Evolutionary conservation across 2,113 vertebrate species (phyloP), one percentile per base, ranked within the genome.

Genomic region (Myrmecobius fasciatus): DNA sequence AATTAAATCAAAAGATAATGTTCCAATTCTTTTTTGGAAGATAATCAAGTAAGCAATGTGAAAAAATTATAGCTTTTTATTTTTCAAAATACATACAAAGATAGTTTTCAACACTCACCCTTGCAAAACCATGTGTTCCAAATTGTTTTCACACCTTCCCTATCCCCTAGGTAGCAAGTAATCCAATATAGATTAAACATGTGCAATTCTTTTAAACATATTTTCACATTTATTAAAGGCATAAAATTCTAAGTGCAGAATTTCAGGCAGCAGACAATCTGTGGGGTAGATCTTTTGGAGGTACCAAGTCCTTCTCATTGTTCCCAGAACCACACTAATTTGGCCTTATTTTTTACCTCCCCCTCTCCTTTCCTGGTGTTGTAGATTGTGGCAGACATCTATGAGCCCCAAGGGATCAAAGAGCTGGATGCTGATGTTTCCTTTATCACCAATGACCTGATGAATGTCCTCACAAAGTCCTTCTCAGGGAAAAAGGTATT

Each of bases 331-430:
- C n/a, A 83, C 67, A 83, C n/a, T 83, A 20, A 83, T 83, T 83
- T 83, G n/a, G 20, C 20, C n/a, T 83, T n/a, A 22, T 43, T 83
- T 14, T 24, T 43, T 53, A 17, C 43, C 11, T 8, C 36, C 89
- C 91, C 89, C 22, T 25, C 2, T 92, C 91, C 90, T 95, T 92
- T 6, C 26, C 25, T 95, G 20, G 46, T 28, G 2, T 91, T 98
- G 93, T 51, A 99, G 99, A 98, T 99, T 31, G 98, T 99, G 7
- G 98, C 98, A 20, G 91, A 98, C 91, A 99, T 99, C 93, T 97
- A 98, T 0, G 99, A 99, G 97, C 97, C 98, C 51, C 98, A 99
- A 12, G 98, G 98, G 52, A 98, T 99, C 95, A 98, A 97, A 91
- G 98, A 95, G 26, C 89, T 99, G 53, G 97, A 99, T 0, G 98